Evolutionary conservation across 2,797 vertebrate genomes (phyloP).

Genomic region (Scyliorhinus canicula): DNA sequence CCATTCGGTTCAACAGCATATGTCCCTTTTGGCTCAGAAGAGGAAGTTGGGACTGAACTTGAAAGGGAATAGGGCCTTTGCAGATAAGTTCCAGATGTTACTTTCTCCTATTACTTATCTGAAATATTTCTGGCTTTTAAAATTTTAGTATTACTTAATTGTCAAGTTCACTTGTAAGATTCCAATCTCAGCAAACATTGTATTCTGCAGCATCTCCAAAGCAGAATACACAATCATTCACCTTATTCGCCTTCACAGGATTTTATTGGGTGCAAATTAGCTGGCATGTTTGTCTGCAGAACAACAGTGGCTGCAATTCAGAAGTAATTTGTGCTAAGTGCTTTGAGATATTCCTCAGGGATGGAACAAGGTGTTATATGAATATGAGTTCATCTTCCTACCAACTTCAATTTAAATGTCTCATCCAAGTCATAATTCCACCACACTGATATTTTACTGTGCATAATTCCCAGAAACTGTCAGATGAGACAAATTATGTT

Average conservation of each 20-base stretch:
- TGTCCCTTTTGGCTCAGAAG: not conserved
- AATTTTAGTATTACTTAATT: not conserved
- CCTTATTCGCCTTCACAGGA: not conserved
- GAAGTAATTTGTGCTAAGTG: not conserved
- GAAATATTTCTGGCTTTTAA: not conserved
- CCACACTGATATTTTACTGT: not conserved
- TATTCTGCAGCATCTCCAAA: not conserved
- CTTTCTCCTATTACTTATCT: not conserved
- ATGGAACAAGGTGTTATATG: not conserved
- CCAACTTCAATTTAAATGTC: not conserved
- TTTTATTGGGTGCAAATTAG: not conserved
- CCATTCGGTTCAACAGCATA: not conserved
- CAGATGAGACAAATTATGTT: constrained; percentile 1
- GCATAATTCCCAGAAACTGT: not conserved
- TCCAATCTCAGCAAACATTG: not conserved
- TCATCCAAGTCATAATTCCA: not conserved
- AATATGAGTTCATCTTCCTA: not conserved
- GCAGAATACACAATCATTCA: not conserved
- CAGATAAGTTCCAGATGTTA: not conserved
- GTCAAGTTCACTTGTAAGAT: not conserved
- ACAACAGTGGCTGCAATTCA: not conserved
- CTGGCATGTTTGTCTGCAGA: not conserved
- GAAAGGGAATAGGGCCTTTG: not conserved
- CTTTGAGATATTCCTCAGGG: not conserved
- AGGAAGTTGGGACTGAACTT: not conserved